Conservation (phyloP, 2,888 invertebrate genomes). For the Atherix ibis region DNA sequence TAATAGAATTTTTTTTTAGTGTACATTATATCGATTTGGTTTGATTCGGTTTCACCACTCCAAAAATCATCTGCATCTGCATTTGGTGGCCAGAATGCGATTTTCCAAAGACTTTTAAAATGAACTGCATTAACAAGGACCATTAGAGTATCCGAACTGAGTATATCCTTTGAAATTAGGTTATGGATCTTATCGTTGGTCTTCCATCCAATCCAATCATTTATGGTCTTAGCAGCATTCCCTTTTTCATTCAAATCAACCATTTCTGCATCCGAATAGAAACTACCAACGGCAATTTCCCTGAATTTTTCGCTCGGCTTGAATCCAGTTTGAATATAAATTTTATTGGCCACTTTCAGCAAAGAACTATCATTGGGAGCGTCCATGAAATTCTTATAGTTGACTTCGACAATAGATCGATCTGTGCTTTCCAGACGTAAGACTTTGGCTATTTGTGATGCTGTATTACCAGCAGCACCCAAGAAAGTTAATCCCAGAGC, state of each 20-base stretch:
- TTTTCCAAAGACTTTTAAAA: constrained; percentile 66
- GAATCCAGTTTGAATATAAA: too few species aligned
- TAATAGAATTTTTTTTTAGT: too few species aligned
- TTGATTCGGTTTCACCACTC: constrained; percentile 33
- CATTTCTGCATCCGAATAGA: too few species aligned
- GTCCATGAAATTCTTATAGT: too few species aligned
- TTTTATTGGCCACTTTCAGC: too few species aligned
- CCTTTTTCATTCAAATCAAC: constrained; percentile 42
- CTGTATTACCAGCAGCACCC: too few species aligned
- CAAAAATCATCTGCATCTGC: constrained; percentile 52
- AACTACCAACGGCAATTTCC: too few species aligned
- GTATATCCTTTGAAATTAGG: constrained; percentile 43
- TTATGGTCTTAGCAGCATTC: too few species aligned
- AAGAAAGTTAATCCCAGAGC: too few species aligned
- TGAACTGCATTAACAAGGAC: constrained; percentile 74
- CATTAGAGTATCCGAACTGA: constrained; percentile 42
- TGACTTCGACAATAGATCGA: too few species aligned
- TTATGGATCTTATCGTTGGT: constrained; percentile 72
- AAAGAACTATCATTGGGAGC: too few species aligned
- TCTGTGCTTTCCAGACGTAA: constrained; percentile 25
- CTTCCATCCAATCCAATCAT: constrained; percentile 58
- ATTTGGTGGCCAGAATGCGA: constrained; percentile 41
- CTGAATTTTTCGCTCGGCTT: too few species aligned
- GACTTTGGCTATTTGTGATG: constrained; percentile 41
- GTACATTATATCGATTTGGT: constrained; percentile 55